phyloP scores from a whole-genome alignment of 1,140 invertebrate species.

The Sogatella furcifera region DNA sequence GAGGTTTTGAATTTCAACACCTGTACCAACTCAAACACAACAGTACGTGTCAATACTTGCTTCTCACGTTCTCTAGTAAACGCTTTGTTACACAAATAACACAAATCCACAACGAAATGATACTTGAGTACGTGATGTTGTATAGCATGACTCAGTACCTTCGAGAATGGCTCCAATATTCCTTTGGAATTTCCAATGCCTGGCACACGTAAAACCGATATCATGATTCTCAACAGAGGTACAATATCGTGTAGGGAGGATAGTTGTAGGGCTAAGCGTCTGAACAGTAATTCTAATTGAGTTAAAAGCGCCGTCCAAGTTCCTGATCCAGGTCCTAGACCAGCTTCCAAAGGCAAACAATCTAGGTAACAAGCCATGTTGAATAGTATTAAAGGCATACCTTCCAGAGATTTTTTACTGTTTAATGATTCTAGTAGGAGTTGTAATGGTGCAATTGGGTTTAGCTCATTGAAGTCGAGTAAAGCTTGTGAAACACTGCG shows the following conservation, averaged over 20 bases:
- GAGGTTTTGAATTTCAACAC: constrained; percentile 90
- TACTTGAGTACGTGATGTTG: constrained; percentile 82
- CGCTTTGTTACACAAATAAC: constrained; percentile 76
- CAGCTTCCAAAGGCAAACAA: constrained; percentile 76
- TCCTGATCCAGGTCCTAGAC: constrained; percentile 47
- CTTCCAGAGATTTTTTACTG: constrained; percentile 73
- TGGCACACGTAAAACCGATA: constrained; percentile 73
- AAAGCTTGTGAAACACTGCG: constrained; percentile 86
- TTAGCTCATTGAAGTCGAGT: constrained; percentile 94
- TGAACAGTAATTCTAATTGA: constrained; percentile 76
- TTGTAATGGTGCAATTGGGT: constrained; percentile 86
- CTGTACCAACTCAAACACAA: constrained; percentile 89
- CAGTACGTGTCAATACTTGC: constrained; percentile 74
- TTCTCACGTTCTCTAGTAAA: constrained; percentile 84
- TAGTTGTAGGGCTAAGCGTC: constrained; percentile 63
- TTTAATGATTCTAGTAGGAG: constrained; percentile 82
- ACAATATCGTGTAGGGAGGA: constrained; percentile 60
- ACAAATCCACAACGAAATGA: constrained; percentile 75
- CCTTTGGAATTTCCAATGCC: constrained; percentile 67
- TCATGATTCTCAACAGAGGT: constrained; percentile 74
- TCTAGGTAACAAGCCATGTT: constrained; percentile 92
- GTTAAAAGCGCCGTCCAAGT: constrained; percentile 71
- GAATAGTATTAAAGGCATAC: constrained; percentile 64
- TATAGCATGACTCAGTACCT: constrained; percentile 81
- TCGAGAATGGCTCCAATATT: constrained; percentile 91